Evolutionary conservation across 2,113 vertebrate species (phyloP).

Genomic region (Heterochromis multidens): DNA sequence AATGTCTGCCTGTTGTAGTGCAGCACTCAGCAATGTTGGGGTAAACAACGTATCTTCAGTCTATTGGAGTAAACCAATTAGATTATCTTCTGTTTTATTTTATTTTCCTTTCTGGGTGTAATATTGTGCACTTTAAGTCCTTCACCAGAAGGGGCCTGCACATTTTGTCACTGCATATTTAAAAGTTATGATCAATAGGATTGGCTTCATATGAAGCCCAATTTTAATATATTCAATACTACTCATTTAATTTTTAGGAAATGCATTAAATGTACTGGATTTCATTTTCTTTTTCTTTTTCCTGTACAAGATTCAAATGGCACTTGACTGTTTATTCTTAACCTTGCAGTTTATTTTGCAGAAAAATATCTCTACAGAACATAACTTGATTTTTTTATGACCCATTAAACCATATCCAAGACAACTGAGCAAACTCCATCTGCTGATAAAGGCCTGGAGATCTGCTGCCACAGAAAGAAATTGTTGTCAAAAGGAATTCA

Average conservation of each 20-base stretch:
- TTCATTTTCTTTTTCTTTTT: neutral
- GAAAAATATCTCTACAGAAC: neutral
- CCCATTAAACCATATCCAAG: neutral
- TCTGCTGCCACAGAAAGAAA: neutral
- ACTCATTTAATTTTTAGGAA: neutral
- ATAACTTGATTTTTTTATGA: neutral
- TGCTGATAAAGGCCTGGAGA: neutral
- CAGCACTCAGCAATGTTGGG: neutral
- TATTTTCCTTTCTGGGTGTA: neutral
- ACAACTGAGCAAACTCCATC: neutral
- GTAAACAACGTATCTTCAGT: neutral
- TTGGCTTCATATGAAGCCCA: neutral
- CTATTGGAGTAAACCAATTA: neutral
- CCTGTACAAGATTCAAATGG: neutral
- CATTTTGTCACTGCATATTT: neutral
- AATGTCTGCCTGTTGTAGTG: neutral
- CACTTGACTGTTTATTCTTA: neutral
- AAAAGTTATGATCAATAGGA: neutral
- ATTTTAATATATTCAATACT: neutral
- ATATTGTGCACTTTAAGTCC: neutral
- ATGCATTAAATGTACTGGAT: neutral
- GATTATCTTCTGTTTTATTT: neutral
- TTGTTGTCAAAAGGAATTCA: neutral
- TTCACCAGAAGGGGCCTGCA: too few species aligned
- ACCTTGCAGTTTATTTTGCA: neutral